Evolutionary conservation across 2,113 vertebrate genomes (phyloP).

Genomic region (Benitochromis conjunctus): DNA sequence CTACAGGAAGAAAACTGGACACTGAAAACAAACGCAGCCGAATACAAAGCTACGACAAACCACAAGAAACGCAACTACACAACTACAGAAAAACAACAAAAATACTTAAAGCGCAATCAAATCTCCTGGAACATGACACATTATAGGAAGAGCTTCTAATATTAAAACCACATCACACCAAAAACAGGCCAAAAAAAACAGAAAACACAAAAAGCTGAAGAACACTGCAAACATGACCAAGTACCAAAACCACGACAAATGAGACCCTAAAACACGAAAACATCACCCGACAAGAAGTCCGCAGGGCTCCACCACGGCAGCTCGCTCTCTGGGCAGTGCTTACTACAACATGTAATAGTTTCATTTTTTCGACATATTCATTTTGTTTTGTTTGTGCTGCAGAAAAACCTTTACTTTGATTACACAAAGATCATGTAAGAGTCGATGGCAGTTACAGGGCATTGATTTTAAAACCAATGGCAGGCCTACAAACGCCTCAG

Average conservation of each 20-base stretch:
- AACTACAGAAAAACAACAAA: not conserved
- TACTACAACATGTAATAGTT: not conserved
- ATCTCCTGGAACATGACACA: not conserved
- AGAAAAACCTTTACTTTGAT: not conserved
- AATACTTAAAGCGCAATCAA: not conserved
- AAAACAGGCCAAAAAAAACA: too few species aligned
- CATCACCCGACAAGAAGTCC: not conserved
- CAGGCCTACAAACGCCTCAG: not conserved
- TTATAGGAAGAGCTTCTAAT: not conserved
- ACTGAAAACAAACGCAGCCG: fast-evolving
- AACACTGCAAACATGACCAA: too few species aligned
- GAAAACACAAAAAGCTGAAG: not conserved
- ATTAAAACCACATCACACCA: too few species aligned
- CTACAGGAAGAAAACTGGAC: not conserved
- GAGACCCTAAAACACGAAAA: too few species aligned
- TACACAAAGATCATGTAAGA: not conserved
- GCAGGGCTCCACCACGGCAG: not conserved
- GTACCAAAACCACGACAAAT: too few species aligned
- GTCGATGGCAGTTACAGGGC: not conserved
- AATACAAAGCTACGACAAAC: not conserved
- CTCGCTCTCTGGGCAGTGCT: not conserved
- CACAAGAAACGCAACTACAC: not conserved
- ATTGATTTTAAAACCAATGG: not conserved
- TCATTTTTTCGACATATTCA: not conserved
- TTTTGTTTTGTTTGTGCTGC: not conserved